phyloP scores from a whole-genome alignment of 2,888 invertebrate species.

The Gymnoscelis rufifasciata region DNA sequence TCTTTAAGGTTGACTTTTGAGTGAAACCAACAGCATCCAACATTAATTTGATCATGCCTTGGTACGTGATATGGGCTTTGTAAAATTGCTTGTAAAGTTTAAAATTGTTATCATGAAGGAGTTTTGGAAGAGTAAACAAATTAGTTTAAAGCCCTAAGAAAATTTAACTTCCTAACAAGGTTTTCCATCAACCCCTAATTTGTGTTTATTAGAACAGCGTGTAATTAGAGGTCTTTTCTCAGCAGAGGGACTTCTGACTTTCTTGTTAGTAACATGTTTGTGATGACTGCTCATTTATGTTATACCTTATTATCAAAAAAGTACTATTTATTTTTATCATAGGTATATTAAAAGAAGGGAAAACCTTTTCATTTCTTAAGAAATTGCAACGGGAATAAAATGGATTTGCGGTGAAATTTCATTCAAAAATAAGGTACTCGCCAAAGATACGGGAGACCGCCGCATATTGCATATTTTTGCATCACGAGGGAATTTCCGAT shows the following conservation, averaged over 20 bases:
- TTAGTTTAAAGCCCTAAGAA: background rate
- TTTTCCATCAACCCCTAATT: too few relatives aligned
- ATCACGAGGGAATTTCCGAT: conserved; percentile 9
- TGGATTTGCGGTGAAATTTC: too few relatives aligned
- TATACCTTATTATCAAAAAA: too few relatives aligned
- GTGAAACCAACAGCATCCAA: conserved; percentile 19
- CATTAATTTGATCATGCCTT: conserved; percentile 24
- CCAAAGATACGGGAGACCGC: conserved; percentile 5
- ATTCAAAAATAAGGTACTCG: conserved; percentile 8
- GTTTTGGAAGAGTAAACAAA: background rate
- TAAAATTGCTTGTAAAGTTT: conserved; percentile 19
- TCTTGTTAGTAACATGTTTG: too few relatives aligned
- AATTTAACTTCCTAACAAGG: background rate
- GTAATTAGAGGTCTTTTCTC: too few relatives aligned
- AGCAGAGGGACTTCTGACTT: too few relatives aligned
- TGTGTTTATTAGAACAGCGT: too few relatives aligned
- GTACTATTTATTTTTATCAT: too few relatives aligned
- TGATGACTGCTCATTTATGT: too few relatives aligned
- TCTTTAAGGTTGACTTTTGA: conserved; percentile 11
- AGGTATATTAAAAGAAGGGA: too few relatives aligned
- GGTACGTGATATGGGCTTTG: conserved; percentile 15
- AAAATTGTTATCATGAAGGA: background rate
- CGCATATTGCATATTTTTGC: conserved; percentile 20
- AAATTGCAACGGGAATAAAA: too few relatives aligned
- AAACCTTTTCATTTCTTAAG: too few relatives aligned